phyloP scores from a whole-genome alignment of 92 coral and sea anemone genomes.

The Parazoanthus atlanticus region DNA sequence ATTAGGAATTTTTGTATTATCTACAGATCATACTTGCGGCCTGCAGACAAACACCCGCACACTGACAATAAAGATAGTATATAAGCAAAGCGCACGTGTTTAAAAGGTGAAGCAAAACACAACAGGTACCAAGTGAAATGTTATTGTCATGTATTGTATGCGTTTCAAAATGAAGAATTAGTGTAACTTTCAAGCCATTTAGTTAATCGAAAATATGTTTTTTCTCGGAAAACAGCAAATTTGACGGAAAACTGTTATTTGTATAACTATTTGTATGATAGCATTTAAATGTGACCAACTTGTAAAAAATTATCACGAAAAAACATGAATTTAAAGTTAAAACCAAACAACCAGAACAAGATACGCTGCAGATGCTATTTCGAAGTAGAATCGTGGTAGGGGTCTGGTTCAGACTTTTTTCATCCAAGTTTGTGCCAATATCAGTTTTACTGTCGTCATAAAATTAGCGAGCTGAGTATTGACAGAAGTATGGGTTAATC shows the following conservation, averaged over 20 bases:
- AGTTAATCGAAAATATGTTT: background rate
- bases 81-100: background rate
- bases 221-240: background rate
- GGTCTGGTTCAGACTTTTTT: background rate
- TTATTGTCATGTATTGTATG: no score
- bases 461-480: background rate
- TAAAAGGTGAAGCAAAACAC: background rate
- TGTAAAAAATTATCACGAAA: no score
- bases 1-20: no score
- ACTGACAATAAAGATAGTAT: background rate
- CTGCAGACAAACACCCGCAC: background rate
- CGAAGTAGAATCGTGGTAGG: background rate
- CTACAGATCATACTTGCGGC: background rate
- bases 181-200: background rate
- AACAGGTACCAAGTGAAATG: background rate
- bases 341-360: background rate
- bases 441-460: background rate
- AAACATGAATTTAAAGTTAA: no score
- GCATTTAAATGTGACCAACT: no score
- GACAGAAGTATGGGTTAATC: no score
- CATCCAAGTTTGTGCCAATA: no score
- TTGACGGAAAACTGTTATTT: no score
- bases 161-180: no score
- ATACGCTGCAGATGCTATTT: background rate
- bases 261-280: background rate